These are phyloP conservation scores for Polyommatus iphigenia DNA, from an alignment of 2,888 invertebrate genomes.

Conservation along the genomic window DNA sequence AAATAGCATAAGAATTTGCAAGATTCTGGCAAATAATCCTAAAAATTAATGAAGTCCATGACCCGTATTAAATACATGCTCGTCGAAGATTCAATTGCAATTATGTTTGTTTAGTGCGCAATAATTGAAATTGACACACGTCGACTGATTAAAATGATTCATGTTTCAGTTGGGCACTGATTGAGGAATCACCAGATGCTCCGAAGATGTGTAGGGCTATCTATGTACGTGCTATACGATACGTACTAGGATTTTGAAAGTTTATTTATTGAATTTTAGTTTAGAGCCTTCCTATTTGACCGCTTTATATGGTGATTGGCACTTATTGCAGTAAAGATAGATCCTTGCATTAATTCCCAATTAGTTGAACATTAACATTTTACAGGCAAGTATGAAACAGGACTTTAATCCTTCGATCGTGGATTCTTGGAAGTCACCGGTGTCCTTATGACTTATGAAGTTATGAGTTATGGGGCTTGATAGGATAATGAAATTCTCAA, in stretches of 20 bases:
- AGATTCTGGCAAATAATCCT: not conserved
- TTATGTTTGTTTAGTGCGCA: not conserved
- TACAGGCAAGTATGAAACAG: no score
- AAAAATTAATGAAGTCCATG: not conserved
- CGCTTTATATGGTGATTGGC: no score
- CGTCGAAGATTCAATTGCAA: not conserved
- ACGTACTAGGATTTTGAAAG: not conserved
- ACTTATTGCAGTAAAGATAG: no score
- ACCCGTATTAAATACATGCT: not conserved
- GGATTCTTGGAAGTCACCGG: no score
- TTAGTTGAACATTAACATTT: no score
- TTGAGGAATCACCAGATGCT: not conserved
- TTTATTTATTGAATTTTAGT: no score
- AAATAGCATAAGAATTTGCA: not conserved
- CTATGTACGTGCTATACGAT: not conserved
- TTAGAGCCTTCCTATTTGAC: no score
- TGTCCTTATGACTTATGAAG: no score
- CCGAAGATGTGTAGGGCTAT: not conserved
- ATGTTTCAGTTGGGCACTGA: constrained; percentile 26
- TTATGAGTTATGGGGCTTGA: no score
- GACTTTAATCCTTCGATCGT: no score
- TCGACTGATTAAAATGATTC: constrained; percentile 34
- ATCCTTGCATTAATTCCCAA: no score
- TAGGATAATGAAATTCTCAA: no score
- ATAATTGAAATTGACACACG: constrained; percentile 31